Conservation (phyloP, 2,888 invertebrate genomes). For the Ectemnius cavifrons region DNA sequence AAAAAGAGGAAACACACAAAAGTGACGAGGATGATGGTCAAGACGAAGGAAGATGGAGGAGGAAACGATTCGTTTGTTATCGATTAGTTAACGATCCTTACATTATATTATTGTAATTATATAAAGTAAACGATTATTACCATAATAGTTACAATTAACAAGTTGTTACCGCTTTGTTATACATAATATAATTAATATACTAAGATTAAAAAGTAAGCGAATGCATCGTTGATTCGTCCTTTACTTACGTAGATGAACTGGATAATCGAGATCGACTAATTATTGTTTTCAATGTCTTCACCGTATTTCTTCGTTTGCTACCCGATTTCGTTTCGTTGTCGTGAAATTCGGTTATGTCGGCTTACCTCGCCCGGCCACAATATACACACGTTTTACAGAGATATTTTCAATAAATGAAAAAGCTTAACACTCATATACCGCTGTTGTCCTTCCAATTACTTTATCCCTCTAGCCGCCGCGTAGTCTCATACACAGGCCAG, state of each 20-base stretch:
- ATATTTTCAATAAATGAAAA: conserved; percentile 76
- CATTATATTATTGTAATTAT: conserved; percentile 76
- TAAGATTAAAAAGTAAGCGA: conserved; percentile 74
- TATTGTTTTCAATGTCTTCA: conserved; percentile 71
- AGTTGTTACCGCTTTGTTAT: conserved; percentile 78
- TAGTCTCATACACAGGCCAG: too few species aligned
- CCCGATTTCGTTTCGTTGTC: conserved; percentile 68
- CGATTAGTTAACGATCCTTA: conserved; percentile 73
- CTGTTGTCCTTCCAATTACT: conserved; percentile 58
- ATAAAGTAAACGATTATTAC: conserved; percentile 75
- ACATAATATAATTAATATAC: conserved; percentile 77
- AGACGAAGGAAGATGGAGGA: conserved; percentile 55
- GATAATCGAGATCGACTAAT: conserved; percentile 64
- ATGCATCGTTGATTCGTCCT: conserved; percentile 75
- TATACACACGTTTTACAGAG: conserved; percentile 75
- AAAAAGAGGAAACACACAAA: conserved; percentile 36
- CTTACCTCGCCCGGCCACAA: conserved; percentile 72
- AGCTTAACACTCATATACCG: conserved; percentile 71
- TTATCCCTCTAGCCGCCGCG: conserved; percentile 21
- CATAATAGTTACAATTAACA: conserved; percentile 77
- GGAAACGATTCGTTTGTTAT: conserved; percentile 71
- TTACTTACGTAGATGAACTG: conserved; percentile 68
- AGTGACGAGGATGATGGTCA: conserved; percentile 45
- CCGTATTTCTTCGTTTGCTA: conserved; percentile 67
- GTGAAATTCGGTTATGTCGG: conserved; percentile 70